Conservation (phyloP, 2,113 vertebrate genomes). For the Halichoeres trimaculatus region DNA sequence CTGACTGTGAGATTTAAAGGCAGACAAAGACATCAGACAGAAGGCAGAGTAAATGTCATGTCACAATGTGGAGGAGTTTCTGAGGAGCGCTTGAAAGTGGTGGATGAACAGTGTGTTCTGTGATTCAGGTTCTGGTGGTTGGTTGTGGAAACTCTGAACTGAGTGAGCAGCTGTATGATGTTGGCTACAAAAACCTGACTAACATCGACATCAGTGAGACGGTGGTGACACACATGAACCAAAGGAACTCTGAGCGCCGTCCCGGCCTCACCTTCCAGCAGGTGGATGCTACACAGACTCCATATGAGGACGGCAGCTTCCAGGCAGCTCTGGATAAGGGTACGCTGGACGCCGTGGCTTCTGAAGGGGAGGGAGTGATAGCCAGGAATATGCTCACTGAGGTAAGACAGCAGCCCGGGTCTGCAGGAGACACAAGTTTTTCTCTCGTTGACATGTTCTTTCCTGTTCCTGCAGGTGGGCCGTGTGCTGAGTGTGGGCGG, state of each 20-base stretch:
- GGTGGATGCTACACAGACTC: constrained; percentile 91
- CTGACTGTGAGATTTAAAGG: no score
- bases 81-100: no score
- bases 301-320: constrained; percentile 86
- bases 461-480: constrained; percentile 77
- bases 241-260: constrained; percentile 84
- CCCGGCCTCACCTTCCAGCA: constrained; percentile 88
- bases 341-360: constrained; percentile 91
- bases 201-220: constrained; percentile 94
- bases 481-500: constrained; percentile 91
- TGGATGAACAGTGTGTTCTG: not conserved
- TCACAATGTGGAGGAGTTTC: no score
- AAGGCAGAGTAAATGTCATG: no score
- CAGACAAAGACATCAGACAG: no score
- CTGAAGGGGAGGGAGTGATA: constrained; percentile 81
- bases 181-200: constrained; percentile 88
- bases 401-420: constrained; percentile 44
- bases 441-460: not conserved
- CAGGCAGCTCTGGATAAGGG: constrained; percentile 95
- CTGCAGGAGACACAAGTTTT: not conserved
- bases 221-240: constrained; percentile 90
- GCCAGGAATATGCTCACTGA: constrained; percentile 90
- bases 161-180: constrained; percentile 94
- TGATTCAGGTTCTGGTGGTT: constrained; percentile 91
- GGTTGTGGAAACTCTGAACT: constrained; percentile 97